A percentile compares a stretch with the other conserved stretches of the same genome.
These are phyloP conservation scores for Furcifer pardalis DNA, from an alignment of 2,797 vertebrate species.

Conservation along the genomic window DNA sequence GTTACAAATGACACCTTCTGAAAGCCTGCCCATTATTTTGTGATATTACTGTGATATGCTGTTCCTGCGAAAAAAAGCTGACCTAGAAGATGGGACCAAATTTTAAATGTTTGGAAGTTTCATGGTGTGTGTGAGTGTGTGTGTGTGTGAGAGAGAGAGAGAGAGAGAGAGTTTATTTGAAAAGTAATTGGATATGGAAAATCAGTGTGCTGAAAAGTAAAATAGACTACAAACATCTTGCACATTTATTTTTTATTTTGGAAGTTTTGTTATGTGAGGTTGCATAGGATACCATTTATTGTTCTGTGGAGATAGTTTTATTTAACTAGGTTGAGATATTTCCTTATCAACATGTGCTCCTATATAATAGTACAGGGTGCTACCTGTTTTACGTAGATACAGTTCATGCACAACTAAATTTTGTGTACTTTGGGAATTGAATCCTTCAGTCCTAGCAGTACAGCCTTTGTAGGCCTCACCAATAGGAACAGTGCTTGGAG, in stretches of 20 bases:
- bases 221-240: slow-evolving; percentile 58
- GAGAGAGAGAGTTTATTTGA: no score
- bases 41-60: not conserved
- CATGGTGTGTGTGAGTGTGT: not conserved
- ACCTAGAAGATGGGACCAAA: not conserved
- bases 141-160: no score
- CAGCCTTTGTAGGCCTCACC: slow-evolving; percentile 24
- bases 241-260: slow-evolving; percentile 42
- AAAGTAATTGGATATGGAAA: slow-evolving; percentile 57
- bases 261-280: slow-evolving; percentile 41
- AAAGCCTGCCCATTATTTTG: not conserved
- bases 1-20: not conserved
- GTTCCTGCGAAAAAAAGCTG: not conserved
- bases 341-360: not conserved
- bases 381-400: slow-evolving; percentile 42
- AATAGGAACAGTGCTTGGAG: slow-evolving; percentile 29
- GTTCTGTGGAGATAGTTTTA: slow-evolving; percentile 47
- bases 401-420: slow-evolving; percentile 47
- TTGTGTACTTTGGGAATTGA: slow-evolving; percentile 27
- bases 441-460: slow-evolving; percentile 29
- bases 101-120: slow-evolving; percentile 46
- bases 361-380: slow-evolving; percentile 14
- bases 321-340: slow-evolving; percentile 41
- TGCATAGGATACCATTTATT: slow-evolving; percentile 47
- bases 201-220: slow-evolving; percentile 38